Base-by-base conservation (phyloP, 53 echinoderm and acorn worm species). In the Holothuria scabra region DNA sequence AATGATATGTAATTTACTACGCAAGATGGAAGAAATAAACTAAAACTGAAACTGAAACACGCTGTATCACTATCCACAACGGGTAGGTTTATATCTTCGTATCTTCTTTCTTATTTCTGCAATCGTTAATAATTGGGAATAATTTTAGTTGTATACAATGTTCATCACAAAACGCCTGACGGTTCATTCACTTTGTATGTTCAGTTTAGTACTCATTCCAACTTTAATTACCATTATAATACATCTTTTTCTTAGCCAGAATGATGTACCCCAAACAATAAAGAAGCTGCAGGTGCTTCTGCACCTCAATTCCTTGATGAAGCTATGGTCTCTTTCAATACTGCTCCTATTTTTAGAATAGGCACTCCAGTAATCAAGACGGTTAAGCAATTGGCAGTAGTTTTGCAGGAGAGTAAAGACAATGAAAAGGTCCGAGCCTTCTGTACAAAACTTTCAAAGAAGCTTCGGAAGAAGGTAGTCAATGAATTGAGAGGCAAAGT, bases 221-320 rank as follows among this genome's bases (percentile, higher is more conserved):
- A n/a, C n/a, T n/a, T n/a, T n/a, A n/a, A n/a, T n/a, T n/a, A n/a
- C n/a, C n/a, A n/a, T n/a, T n/a, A n/a, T n/a, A n/a, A n/a, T n/a
- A n/a, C n/a, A n/a, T n/a, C n/a, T 67, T 30, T 31, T 8, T 67
- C 8, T 14, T 32, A 67, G 67, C 30, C 11, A 16, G 32, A 16
- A 67, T 67, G 33, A 67, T 29, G 67, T 67, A 67, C 16, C 67
- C 67, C 28, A 67, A 67, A 11, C 30, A 32, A 32, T 3, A 67
- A 67, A 67, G 28, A 67, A 8, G 67, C 28, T 29, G 67, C 67
- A 67, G 25, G 11, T 18, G 28, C 31, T 8, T 29, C 7, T 11
- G 67, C 67, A 11, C 8, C 28, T 29, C 10, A 28, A 18, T 67
- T 29, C 30, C 29, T 10, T 1, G 30, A 67, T 29, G 30, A 28